Evolutionary conservation across 2,113 vertebrate species (phyloP).

Genomic region (Otus sunia): DNA sequence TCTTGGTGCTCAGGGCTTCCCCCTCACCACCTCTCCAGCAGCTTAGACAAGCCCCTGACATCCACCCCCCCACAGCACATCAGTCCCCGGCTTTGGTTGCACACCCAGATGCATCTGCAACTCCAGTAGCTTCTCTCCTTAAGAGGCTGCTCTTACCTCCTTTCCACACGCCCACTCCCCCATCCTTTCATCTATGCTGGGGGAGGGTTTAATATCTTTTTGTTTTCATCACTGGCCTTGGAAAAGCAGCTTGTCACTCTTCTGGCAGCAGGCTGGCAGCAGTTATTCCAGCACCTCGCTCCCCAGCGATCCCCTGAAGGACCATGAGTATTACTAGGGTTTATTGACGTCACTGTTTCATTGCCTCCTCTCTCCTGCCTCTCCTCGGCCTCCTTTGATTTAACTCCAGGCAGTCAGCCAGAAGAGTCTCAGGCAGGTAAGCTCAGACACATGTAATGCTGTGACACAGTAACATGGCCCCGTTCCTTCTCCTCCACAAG

Average conservation of each 20-base stretch:
- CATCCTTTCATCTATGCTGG: background rate
- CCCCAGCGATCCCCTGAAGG: background rate
- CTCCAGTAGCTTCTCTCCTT: background rate
- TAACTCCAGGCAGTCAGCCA: background rate
- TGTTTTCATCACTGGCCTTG: background rate
- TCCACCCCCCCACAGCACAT: too few relatives aligned
- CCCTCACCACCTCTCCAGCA: background rate
- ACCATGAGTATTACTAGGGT: background rate
- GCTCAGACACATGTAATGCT: background rate
- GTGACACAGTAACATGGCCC: accelerated
- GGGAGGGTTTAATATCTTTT: background rate
- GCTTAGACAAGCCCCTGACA: background rate
- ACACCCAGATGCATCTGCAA: background rate
- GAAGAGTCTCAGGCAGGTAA: background rate
- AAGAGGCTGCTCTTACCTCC: background rate
- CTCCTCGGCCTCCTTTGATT: background rate
- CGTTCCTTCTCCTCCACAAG: background rate
- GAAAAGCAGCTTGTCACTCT: background rate
- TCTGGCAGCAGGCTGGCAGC: background rate
- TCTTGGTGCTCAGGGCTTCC: background rate
- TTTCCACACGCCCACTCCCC: background rate
- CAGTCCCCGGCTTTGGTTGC: accelerated
- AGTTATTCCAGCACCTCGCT: background rate
- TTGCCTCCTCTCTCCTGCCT: background rate
- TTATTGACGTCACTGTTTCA: background rate